Percentiles rank a stretch among this genome's conserved stretches.
phyloP scores from a whole-genome alignment of 2,888 invertebrate genomes.

The Phasia obesa region DNA sequence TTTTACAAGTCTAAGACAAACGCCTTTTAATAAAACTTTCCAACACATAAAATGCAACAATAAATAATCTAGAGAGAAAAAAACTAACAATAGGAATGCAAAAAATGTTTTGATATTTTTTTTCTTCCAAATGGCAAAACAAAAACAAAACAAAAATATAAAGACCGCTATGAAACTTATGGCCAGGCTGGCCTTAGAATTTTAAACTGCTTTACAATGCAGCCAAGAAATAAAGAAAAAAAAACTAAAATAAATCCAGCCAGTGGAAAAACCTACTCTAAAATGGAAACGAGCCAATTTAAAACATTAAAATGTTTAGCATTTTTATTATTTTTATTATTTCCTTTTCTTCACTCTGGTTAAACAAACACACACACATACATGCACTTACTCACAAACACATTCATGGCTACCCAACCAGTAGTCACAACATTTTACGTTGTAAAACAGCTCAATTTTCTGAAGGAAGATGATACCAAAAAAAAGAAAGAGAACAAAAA shows the following conservation, averaged over 20 bases:
- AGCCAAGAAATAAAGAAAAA: neutral
- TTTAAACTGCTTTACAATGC: slow-evolving; percentile 46
- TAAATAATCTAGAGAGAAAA: slow-evolving; percentile 43
- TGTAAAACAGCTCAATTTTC: slow-evolving; percentile 51
- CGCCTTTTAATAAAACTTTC: slow-evolving; percentile 67
- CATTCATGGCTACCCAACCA: neutral
- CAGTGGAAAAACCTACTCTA: slow-evolving; percentile 61
- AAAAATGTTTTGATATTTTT: slow-evolving; percentile 36
- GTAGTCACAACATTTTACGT: slow-evolving; percentile 15
- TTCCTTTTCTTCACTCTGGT: neutral
- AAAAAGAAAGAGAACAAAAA: neutral
- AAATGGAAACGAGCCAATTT: slow-evolving; percentile 69
- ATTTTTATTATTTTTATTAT: slow-evolving; percentile 57
- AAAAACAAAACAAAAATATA: slow-evolving; percentile 2
- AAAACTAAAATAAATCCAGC: neutral
- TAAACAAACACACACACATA: neutral
- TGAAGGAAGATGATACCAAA: slow-evolving; percentile 32
- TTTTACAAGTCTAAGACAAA: slow-evolving; percentile 69
- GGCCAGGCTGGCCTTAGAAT: slow-evolving; percentile 61
- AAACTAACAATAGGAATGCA: slow-evolving; percentile 53
- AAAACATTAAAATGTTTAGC: slow-evolving; percentile 68
- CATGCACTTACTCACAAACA: neutral
- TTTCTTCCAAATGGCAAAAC: slow-evolving; percentile 7
- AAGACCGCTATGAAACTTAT: slow-evolving; percentile 57
- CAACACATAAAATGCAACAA: slow-evolving; percentile 57